Conservation (phyloP, 1,140 invertebrate species). For the Drosophila azteca region DNA sequence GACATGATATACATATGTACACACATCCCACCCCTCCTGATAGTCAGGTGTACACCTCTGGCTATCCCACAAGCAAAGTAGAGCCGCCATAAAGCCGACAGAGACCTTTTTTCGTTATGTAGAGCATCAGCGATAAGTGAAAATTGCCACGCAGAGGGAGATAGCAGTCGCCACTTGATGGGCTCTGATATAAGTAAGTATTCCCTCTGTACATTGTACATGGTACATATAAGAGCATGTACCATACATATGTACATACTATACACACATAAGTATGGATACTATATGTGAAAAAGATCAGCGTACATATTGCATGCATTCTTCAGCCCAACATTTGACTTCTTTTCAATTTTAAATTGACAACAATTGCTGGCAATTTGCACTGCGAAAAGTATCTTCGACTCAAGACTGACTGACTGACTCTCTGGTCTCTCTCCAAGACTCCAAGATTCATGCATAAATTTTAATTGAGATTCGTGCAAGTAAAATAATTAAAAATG, state of each 20-base stretch:
- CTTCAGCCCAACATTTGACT: constrained; percentile 68
- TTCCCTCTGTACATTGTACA: constrained; percentile 21
- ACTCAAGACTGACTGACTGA: not conserved
- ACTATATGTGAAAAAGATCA: constrained; percentile 2
- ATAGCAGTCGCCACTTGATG: constrained; percentile 40
- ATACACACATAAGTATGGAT: constrained; percentile 12
- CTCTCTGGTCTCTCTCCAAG: not conserved
- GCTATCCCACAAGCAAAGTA: not conserved
- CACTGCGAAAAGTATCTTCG: constrained; percentile 27
- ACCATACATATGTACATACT: constrained; percentile 8
- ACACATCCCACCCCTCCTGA: constrained; percentile 8
- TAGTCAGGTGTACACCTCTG: no score
- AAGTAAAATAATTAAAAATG: constrained; percentile 57
- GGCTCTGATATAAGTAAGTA: constrained; percentile 6
- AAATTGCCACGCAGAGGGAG: constrained; percentile 34
- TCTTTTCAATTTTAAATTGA: constrained; percentile 82
- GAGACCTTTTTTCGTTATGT: constrained; percentile 51
- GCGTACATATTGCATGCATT: constrained; percentile 31
- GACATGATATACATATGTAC: constrained; percentile 57
- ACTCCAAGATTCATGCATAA: constrained; percentile 42
- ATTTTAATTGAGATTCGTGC: constrained; percentile 57
- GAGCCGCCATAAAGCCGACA: constrained; percentile 45
- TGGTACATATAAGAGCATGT: constrained; percentile 5
- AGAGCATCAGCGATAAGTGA: constrained; percentile 72
- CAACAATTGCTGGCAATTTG: constrained; percentile 76